phyloP scores from a whole-genome alignment of 1,140 invertebrate genomes.

The Proales similis region DNA sequence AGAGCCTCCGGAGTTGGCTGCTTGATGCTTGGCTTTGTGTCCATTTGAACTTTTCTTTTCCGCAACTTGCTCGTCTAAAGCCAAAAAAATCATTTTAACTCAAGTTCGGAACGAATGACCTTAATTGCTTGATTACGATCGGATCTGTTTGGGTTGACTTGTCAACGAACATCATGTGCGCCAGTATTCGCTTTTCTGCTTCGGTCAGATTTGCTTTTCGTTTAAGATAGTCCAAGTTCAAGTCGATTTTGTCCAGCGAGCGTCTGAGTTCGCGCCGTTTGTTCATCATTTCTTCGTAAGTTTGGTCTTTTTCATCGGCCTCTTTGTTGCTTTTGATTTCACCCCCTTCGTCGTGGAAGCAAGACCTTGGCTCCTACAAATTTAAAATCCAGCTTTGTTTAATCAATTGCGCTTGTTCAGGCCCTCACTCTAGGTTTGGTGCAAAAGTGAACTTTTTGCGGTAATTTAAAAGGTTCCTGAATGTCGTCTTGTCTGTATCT shows the following conservation, averaged over 20 bases:
- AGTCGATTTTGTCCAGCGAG: conserved; percentile 7
- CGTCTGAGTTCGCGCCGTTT: conserved; percentile 11
- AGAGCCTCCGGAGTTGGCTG: conserved; percentile 13
- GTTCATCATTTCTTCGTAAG: conserved; percentile 1
- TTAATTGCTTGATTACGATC: conserved; percentile 4
- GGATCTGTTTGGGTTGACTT: conserved; percentile 31
- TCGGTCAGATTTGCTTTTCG: conserved; percentile 33
- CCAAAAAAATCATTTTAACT: not conserved
- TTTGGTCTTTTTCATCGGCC: conserved; percentile 1
- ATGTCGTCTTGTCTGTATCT: conserved; percentile 22
- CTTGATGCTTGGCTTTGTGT: not conserved
- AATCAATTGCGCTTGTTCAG: not conserved
- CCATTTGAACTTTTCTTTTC: conserved; percentile 1
- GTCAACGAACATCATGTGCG: conserved; percentile 18
- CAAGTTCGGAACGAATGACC: too few relatives aligned
- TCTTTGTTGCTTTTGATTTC: too few relatives aligned
- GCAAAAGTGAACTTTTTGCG: conserved; percentile 33
- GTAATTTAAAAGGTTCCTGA: conserved; percentile 17
- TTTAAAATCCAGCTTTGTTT: not conserved
- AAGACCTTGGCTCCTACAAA: not conserved
- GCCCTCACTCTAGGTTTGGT: not conserved
- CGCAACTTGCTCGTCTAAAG: not conserved
- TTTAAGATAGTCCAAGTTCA: conserved; percentile 20
- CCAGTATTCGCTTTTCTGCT: conserved; percentile 17
- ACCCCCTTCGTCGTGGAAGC: conserved; percentile 5